These are phyloP conservation scores for Tinea pellionella DNA, from an alignment of 2,888 invertebrate genomes.

Conservation along the genomic window DNA sequence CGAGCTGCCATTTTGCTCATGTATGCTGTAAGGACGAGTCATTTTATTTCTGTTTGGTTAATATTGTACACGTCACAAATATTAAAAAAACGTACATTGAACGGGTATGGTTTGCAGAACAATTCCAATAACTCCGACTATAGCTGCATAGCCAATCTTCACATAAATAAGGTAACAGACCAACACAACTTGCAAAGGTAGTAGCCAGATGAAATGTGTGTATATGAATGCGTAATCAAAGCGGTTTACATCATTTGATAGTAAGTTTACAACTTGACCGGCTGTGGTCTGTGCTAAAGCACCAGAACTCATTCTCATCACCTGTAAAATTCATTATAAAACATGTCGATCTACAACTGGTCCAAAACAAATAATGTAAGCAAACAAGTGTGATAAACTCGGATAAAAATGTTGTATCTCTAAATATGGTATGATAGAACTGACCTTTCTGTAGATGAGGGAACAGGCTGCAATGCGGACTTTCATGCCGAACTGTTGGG, in stretches of 20 bases:
- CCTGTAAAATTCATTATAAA: slow-evolving; percentile 41
- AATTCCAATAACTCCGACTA: slow-evolving; percentile 83
- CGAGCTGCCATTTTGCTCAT: slow-evolving; percentile 73
- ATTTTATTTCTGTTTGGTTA: not conserved
- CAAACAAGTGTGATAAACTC: not conserved
- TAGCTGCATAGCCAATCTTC: slow-evolving; percentile 77
- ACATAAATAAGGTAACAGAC: slow-evolving; percentile 84
- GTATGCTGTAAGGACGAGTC: slow-evolving; percentile 51
- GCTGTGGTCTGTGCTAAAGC: slow-evolving; percentile 88
- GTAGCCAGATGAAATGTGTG: slow-evolving; percentile 89
- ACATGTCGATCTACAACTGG: not conserved
- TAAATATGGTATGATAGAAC: slow-evolving; percentile 16
- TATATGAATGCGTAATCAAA: slow-evolving; percentile 88
- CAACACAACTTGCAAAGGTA: slow-evolving; percentile 75
- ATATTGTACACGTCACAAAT: not conserved
- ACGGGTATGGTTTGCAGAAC: slow-evolving; percentile 84
- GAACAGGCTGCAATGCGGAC: slow-evolving; percentile 85
- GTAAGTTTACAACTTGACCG: slow-evolving; percentile 91
- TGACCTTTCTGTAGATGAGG: slow-evolving; percentile 87
- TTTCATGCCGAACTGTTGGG: slow-evolving; percentile 83
- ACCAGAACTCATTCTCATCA: slow-evolving; percentile 78
- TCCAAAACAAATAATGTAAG: not conserved
- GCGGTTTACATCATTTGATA: slow-evolving; percentile 94
- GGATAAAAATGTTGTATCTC: not conserved
- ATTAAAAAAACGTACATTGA: slow-evolving; percentile 71